phyloP scores from a whole-genome alignment of 1,140 invertebrate genomes.

The Marisa cornuarietis region DNA sequence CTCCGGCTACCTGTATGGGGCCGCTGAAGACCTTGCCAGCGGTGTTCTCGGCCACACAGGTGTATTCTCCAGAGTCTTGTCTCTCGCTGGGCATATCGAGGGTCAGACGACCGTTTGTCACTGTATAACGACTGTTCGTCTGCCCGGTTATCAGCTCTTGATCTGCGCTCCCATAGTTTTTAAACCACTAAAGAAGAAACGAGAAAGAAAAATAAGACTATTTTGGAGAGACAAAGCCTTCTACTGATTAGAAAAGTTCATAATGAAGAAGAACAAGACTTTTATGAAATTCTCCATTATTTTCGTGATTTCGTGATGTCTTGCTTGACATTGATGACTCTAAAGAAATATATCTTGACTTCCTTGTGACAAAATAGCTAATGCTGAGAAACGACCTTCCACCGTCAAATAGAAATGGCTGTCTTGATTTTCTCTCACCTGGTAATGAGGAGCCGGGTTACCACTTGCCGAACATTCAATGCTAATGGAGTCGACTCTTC shows the following conservation, averaged over 20 bases:
- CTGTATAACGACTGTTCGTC: slow-evolving; percentile 78
- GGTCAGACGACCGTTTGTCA: slow-evolving; percentile 90
- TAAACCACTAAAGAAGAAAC: slow-evolving; percentile 1
- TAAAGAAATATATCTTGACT: too few relatives aligned
- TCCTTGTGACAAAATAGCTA: too few relatives aligned
- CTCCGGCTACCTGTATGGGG: slow-evolving; percentile 87
- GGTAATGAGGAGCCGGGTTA: slow-evolving; percentile 88
- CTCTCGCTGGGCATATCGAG: slow-evolving; percentile 80
- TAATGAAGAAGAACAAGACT: too few relatives aligned
- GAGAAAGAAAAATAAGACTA: too few relatives aligned
- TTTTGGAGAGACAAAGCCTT: too few relatives aligned
- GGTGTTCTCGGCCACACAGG: slow-evolving; percentile 89
- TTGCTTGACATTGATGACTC: too few relatives aligned
- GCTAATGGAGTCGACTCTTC: slow-evolving; percentile 14
- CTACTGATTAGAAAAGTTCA: too few relatives aligned
- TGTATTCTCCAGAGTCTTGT: slow-evolving; percentile 85
- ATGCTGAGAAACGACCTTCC: too few relatives aligned
- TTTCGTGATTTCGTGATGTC: too few relatives aligned
- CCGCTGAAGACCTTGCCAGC: slow-evolving; percentile 92
- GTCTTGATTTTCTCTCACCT: slow-evolving; percentile 72
- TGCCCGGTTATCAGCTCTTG: slow-evolving; percentile 50
- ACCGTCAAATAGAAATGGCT: too few relatives aligned
- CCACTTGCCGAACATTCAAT: slow-evolving; percentile 83
- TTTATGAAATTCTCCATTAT: too few relatives aligned
- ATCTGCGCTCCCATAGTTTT: slow-evolving; percentile 6